Percentiles rank a stretch among this genome's conserved stretches.
Conservation (phyloP, 2,888 invertebrate species). For the Mimachlamys varia region DNA sequence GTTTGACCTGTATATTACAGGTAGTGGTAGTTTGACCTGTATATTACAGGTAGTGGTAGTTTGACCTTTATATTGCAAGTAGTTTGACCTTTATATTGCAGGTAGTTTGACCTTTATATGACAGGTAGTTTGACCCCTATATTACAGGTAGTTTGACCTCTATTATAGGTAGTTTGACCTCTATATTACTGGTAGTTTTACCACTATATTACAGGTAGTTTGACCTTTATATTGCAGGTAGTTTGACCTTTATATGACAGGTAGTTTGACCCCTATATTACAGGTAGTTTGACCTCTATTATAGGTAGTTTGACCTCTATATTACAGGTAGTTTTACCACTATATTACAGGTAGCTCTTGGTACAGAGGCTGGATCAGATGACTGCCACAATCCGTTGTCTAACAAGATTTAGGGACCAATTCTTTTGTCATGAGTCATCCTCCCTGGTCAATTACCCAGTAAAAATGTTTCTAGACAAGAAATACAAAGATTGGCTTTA, state of each 20-base stretch:
- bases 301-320: not conserved
- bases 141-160: too few species aligned
- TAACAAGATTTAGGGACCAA: not conserved
- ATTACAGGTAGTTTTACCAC: not conserved
- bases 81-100: not conserved
- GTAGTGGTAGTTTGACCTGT: not conserved
- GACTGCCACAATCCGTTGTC: not conserved
- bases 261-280: too few species aligned
- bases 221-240: too few species aligned
- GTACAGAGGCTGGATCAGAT: not conserved
- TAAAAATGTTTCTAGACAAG: constrained; percentile 7
- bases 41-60: not conserved
- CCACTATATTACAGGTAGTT: too few species aligned
- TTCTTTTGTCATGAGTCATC: constrained; percentile 16
- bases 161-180: too few species aligned
- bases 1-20: not conserved
- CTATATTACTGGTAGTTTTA: too few species aligned
- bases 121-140: too few species aligned
- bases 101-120: not conserved
- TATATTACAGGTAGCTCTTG: not conserved
- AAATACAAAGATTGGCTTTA: constrained; percentile 10
- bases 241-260: not conserved
- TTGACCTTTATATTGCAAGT: too few species aligned
- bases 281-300: constrained; percentile 13
- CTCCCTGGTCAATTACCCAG: not conserved